These are phyloP conservation scores for Taenaris catops DNA, from an alignment of 2,888 invertebrate species.

Conservation along the genomic window DNA sequence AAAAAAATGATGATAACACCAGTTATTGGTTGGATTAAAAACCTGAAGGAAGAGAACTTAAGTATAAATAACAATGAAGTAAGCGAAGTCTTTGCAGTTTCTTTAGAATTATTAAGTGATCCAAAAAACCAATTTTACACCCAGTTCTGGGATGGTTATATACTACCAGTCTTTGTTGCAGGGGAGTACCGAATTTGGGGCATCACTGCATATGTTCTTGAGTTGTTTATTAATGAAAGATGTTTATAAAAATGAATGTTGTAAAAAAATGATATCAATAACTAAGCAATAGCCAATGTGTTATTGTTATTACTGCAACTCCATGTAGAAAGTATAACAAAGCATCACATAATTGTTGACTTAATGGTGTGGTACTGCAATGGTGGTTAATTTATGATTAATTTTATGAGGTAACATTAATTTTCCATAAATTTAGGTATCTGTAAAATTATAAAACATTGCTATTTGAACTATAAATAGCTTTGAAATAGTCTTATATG, in stretches of 20 bases:
- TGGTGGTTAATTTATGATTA: too few species aligned
- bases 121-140: conserved; percentile 82
- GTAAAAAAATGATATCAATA: conserved; percentile 47
- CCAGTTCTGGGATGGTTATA: conserved; percentile 82
- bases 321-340: too few species aligned
- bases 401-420: too few species aligned
- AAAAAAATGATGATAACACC: conserved; percentile 83
- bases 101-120: conserved; percentile 83
- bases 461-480: too few species aligned
- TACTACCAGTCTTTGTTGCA: conserved; percentile 83
- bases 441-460: too few species aligned
- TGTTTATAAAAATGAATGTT: conserved; percentile 73
- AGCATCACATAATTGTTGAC: too few species aligned
- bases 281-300: too few species aligned
- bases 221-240: conserved; percentile 82
- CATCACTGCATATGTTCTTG: conserved; percentile 86
- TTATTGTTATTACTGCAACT: too few species aligned
- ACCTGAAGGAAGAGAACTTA: conserved; percentile 72
- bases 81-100: conserved; percentile 85
- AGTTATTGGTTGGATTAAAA: conserved; percentile 83
- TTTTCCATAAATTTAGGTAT: too few species aligned
- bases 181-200: conserved; percentile 86
- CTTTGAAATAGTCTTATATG: too few species aligned
- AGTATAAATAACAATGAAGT: conserved; percentile 86
- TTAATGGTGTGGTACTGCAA: too few species aligned